Evolutionary conservation across 1,140 invertebrate species (phyloP).

Genomic region (Euschistus heros): DNA sequence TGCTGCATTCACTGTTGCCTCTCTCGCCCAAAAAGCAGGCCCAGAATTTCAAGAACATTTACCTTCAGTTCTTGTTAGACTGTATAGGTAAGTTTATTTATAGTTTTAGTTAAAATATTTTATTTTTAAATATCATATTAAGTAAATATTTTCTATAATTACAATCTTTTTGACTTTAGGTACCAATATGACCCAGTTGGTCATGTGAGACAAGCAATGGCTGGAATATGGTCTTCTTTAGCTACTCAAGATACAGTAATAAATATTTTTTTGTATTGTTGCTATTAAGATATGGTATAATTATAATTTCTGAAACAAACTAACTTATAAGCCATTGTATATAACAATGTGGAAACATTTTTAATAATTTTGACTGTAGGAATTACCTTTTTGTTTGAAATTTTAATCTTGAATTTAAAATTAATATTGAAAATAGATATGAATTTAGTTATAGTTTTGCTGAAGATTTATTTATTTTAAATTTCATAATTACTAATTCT

Average conservation of each 20-base stretch:
- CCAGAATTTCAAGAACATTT: slow-evolving; percentile 71
- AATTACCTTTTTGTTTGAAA: too few species aligned
- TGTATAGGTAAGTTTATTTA: slow-evolving; percentile 56
- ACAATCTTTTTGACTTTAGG: not conserved
- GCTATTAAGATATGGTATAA: too few species aligned
- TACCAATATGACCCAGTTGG: slow-evolving; percentile 78
- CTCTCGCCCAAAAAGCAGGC: slow-evolving; percentile 66
- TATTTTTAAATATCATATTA: not conserved
- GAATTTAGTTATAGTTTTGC: too few species aligned
- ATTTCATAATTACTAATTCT: too few species aligned
- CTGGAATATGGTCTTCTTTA: slow-evolving; percentile 79
- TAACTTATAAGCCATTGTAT: too few species aligned
- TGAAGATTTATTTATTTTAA: too few species aligned
- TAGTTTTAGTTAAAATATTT: not conserved
- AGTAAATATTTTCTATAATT: not conserved
- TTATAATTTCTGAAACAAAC: too few species aligned
- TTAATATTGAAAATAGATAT: too few species aligned
- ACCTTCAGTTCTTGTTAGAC: slow-evolving; percentile 72
- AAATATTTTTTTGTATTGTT: slow-evolving; percentile 22
- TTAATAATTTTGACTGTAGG: too few species aligned
- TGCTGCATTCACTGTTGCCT: slow-evolving; percentile 82
- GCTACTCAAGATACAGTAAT: slow-evolving; percentile 41
- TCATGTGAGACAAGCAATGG: slow-evolving; percentile 83
- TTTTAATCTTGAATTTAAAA: too few species aligned
- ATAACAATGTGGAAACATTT: too few species aligned